Conservation (phyloP, 1,140 invertebrate genomes). For the Amyelois transitella region DNA sequence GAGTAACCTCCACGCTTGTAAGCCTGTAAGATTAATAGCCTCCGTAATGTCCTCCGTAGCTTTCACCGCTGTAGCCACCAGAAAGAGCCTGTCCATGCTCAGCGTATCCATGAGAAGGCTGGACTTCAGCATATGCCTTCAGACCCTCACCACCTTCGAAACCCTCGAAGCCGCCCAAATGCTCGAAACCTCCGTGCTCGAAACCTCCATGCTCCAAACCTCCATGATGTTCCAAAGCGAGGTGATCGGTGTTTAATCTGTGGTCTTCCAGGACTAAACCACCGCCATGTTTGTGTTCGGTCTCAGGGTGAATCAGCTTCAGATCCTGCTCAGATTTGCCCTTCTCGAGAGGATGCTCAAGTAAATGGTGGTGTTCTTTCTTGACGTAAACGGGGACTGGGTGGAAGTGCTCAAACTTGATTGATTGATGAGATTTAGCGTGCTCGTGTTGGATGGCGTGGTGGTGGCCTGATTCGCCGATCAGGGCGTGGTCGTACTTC, state of each 20-base stretch:
- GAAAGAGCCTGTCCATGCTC: conserved; percentile 43
- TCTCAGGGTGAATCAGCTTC: conserved; percentile 76
- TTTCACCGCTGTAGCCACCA: conserved; percentile 43
- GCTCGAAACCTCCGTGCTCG: conserved; percentile 48
- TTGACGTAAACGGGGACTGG: conserved; percentile 79
- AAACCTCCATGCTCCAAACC: conserved; percentile 38
- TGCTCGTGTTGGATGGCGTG: conserved; percentile 77
- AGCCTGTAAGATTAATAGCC: conserved; percentile 51
- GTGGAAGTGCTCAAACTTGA: conserved; percentile 80
- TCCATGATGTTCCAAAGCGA: conserved; percentile 37
- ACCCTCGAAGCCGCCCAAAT: conserved; percentile 43
- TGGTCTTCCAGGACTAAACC: conserved; percentile 76
- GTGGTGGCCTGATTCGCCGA: conserved; percentile 75
- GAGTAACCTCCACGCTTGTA: conserved; percentile 25
- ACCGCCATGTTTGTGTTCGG: conserved; percentile 73
- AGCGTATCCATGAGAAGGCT: conserved; percentile 35
- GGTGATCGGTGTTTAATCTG: conserved; percentile 73
- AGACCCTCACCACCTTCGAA: conserved; percentile 55
- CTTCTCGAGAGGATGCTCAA: conserved; percentile 77
- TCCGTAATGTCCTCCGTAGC: conserved; percentile 55
- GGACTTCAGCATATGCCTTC: conserved; percentile 46
- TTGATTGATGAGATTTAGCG: conserved; percentile 78
- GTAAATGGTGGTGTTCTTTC: conserved; percentile 77
- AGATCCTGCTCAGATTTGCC: conserved; percentile 76
- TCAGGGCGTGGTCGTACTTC: conserved; percentile 54